Conservation (phyloP, 2,888 invertebrate genomes). For the Dinocampus coccinellae region DNA sequence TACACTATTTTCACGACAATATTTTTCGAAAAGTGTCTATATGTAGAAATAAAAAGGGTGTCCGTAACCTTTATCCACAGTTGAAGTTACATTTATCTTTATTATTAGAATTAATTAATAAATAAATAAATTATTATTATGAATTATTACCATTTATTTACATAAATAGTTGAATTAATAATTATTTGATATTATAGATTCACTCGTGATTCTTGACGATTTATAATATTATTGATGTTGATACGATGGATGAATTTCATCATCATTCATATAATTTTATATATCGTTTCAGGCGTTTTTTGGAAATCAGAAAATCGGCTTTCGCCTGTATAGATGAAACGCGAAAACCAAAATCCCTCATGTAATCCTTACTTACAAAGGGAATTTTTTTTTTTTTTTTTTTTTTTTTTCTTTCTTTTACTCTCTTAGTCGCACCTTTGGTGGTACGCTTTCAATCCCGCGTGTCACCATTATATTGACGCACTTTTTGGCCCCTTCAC, state of each 20-base stretch:
- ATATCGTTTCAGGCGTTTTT: background rate
- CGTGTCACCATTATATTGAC: slow-evolving; percentile 47
- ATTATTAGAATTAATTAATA: no score
- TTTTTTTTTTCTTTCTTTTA: slow-evolving; percentile 51
- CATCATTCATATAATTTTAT: background rate
- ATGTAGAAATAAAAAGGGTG: slow-evolving; percentile 47
- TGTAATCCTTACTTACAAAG: slow-evolving; percentile 68
- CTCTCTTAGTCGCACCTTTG: slow-evolving; percentile 44
- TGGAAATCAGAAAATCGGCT: slow-evolving; percentile 69
- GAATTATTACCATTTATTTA: no score
- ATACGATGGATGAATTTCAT: no score
- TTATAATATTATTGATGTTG: no score
- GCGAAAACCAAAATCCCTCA: slow-evolving; percentile 68
- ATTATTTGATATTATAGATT: no score
- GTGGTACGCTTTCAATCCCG: slow-evolving; percentile 37
- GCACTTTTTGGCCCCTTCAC: slow-evolving; percentile 39
- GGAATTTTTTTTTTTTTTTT: slow-evolving; percentile 58
- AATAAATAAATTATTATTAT: no score
- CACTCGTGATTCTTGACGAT: no score
- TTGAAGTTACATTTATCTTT: no score
- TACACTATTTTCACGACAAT: slow-evolving; percentile 63
- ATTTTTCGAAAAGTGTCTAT: slow-evolving; percentile 33
- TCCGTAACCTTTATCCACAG: no score
- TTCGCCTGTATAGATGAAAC: slow-evolving; percentile 61
- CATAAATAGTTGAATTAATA: no score